Base-by-base conservation (phyloP, 2,113 vertebrate species). In the Tiliqua scincoides region DNA sequence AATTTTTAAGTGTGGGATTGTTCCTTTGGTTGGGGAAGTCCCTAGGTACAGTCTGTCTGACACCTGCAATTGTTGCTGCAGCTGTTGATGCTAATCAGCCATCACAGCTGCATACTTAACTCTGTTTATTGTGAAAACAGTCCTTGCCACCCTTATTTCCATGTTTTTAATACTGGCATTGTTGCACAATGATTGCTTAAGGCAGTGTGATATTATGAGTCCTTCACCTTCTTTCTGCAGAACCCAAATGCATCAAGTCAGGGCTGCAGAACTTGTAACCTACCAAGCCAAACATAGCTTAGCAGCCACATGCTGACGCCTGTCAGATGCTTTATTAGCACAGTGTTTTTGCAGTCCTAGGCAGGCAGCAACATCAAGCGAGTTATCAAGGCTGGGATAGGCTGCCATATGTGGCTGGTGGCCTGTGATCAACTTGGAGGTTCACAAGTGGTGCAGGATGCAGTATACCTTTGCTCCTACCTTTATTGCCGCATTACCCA, bases 21-120 rank as follows among this genome's bases (percentile, higher is more conserved):
- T 62, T 65, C 70, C 6, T 84, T 57, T 48, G 63, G 37, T 63
- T 18, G 72, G 18, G 68, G 14, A 62, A 61, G 59, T 20, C 65
- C 74, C 63, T 18, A 57, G 79, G 4, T 1, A 0, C 1, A 40
- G n/a, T 25, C 4, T 0, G 35, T 48, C 37, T 10, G 65, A 86
- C 14, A 0, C 0, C 0, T 75, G 52, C 48, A 59, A 48, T 73
- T 61, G 1, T 76, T 65, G 67, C 6, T 30, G 81, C 67, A 74
- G 40, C n/a, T 85, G 1, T 43, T 4, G 30, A 0, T 1, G 4
- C 63, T 37, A 70, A 57, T n/a, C 57, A 85, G 23, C 4, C 15
- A 14, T 0, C 0, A 27, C 2, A 61, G 37, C 0, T 2, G 17
- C 14, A 61, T 23, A 9, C 35, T 76, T 35, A 11, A 18, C 1